Evolutionary conservation across 2,888 invertebrate species (phyloP), one percentile per base, ranked within the genome.

Genomic region (Caenorhabditis angaria): DNA sequence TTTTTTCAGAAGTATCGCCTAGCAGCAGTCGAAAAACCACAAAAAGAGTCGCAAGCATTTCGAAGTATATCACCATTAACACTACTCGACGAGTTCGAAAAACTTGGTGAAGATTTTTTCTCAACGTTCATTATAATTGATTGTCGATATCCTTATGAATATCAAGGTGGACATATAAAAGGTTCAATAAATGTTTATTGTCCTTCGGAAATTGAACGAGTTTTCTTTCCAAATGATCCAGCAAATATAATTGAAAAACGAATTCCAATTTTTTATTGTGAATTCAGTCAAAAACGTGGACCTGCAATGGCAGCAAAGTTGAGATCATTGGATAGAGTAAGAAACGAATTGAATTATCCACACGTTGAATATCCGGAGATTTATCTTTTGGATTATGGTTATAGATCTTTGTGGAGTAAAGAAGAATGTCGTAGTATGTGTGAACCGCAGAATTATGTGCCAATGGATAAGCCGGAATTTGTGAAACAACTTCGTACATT

Each of bases 271-370:
- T 78, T 78, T 51, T 78, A 78, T 63, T 78, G 99, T 89, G 99
- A 99, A 89, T 99, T 96, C 90, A 96, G 96, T 0, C 93, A 94
- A 66, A 94, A 97, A 89, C 91, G 97, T 64, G 99, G 95, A 1
- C 97, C 97, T 0, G 93, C 92, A 83, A 90, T 97, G 74, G 69
- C 22, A 27, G 62, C 61, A 53, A 60, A 60, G 47, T 90, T 97
- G 63, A 92, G 97, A 4, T 92, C 92, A 57, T 89, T 92, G 29
- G 97, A 99, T 89, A 91, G 97, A 0, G 91, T 91, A 20, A 89
- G 91, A 51, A 94, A 97, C 89, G 91, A 91, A 71, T 92, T 92
- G 61, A 83, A 81, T 67, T 89, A 89, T 54, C 97, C 97, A 0
- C 90, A 75, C 25, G 74, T 85, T 14, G 91, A 93, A 87, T 95